A percentile compares a stretch with the other conserved stretches of the same genome.
Evolutionary conservation across 2,797 vertebrate species (phyloP).

Genomic region (Smutsia gigantea): DNA sequence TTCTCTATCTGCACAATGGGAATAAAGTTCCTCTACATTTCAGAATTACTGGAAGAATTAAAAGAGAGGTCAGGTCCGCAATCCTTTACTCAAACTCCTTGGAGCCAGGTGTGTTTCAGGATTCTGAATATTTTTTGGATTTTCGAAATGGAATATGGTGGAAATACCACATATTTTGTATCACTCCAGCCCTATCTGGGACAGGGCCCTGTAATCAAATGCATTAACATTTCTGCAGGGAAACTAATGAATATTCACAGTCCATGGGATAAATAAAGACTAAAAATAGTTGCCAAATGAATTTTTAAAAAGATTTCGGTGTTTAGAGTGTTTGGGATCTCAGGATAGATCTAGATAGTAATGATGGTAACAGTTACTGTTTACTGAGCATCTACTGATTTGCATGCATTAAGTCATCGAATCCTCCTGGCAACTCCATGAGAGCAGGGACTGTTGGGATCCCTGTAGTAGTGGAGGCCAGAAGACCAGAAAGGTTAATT

Average conservation of each 20-base stretch:
- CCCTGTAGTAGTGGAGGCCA: background rate
- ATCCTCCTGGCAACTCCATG: background rate
- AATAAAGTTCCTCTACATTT: background rate
- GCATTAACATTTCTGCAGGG: background rate
- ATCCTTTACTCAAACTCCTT: background rate
- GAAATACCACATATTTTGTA: background rate
- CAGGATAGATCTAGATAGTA: background rate
- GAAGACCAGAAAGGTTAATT: background rate
- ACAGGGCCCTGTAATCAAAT: background rate
- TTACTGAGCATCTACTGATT: background rate
- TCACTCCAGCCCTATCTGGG: background rate
- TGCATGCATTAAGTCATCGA: background rate
- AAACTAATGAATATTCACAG: conserved; percentile 31
- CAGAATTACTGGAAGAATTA: background rate
- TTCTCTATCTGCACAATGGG: background rate
- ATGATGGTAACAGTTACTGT: background rate
- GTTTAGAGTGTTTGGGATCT: background rate
- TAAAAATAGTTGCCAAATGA: background rate
- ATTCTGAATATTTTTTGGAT: background rate
- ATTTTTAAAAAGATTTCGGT: background rate
- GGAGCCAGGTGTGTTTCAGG: background rate
- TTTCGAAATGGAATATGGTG: background rate
- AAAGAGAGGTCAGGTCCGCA: background rate
- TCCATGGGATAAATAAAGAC: background rate
- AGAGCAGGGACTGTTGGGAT: background rate